phyloP scores from a whole-genome alignment of 2,113 vertebrate genomes.

The Australoheros scitulus region DNA sequence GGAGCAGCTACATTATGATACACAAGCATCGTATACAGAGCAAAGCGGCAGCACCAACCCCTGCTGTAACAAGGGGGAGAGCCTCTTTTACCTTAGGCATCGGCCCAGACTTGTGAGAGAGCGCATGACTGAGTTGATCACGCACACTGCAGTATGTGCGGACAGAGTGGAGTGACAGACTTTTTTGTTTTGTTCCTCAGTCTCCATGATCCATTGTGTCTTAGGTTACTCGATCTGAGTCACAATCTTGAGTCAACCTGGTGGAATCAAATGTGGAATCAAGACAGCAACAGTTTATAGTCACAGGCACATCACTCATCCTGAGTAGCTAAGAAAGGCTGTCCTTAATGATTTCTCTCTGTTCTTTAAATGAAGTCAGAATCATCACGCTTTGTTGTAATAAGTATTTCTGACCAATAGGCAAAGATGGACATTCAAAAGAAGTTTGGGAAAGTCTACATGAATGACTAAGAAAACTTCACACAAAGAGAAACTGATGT shows the following conservation, averaged over 20 bases:
- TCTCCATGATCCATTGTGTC: slow-evolving; percentile 78
- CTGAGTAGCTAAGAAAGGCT: slow-evolving; percentile 41
- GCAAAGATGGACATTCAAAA: slow-evolving; percentile 23
- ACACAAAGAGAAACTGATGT: slow-evolving; percentile 15
- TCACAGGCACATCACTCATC: slow-evolving; percentile 69
- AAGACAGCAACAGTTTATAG: slow-evolving; percentile 81
- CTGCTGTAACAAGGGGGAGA: slow-evolving; percentile 61
- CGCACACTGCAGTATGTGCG: slow-evolving; percentile 72
- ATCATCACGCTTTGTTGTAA: slow-evolving; percentile 18
- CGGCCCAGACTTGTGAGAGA: slow-evolving; percentile 77
- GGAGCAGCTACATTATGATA: slow-evolving; percentile 63
- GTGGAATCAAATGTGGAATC: slow-evolving; percentile 84
- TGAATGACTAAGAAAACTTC: slow-evolving; percentile 26
- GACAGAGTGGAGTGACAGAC: slow-evolving; percentile 75
- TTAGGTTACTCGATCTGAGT: slow-evolving; percentile 76
- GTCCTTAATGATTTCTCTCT: slow-evolving; percentile 16
- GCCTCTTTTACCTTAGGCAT: slow-evolving; percentile 82
- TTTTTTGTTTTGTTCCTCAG: slow-evolving; percentile 77
- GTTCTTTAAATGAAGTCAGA: neutral
- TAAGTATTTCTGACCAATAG: slow-evolving; percentile 23
- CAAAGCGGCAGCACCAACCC: slow-evolving; percentile 69
- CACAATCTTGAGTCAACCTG: slow-evolving; percentile 84
- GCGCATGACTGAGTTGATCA: slow-evolving; percentile 72
- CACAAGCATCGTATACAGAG: slow-evolving; percentile 75
- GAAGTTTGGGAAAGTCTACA: slow-evolving; percentile 4